Conservation (phyloP, 1,140 invertebrate species). For the Oryctes rhinoceros region DNA sequence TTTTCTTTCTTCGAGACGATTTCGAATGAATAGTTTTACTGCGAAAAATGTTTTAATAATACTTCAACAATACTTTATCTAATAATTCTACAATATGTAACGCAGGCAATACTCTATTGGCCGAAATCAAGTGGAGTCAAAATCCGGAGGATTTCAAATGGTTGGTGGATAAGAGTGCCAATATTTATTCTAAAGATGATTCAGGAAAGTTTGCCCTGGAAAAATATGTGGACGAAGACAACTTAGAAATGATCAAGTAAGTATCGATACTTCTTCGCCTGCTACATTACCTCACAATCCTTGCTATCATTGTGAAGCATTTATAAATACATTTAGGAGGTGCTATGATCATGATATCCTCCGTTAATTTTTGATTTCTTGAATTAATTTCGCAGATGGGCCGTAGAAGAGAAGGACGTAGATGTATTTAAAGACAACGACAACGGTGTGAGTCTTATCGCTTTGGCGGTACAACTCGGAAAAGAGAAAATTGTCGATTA, state of each 20-base stretch:
- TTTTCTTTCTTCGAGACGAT: too few species aligned
- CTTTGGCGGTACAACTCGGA: neutral
- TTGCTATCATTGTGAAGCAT: neutral
- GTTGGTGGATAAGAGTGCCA: neutral
- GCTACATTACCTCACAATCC: neutral
- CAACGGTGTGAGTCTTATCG: neutral
- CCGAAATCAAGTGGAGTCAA: neutral
- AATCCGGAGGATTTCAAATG: slow-evolving; percentile 27
- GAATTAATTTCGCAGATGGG: neutral
- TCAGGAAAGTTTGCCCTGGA: slow-evolving; percentile 1
- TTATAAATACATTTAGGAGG: too few species aligned
- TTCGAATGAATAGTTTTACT: too few species aligned
- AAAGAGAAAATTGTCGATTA: neutral
- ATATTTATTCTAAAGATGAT: neutral
- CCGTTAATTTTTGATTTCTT: neutral
- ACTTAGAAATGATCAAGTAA: neutral
- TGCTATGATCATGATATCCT: too few species aligned
- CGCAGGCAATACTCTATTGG: neutral
- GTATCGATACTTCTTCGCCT: neutral
- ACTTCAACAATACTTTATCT: neutral
- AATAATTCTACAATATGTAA: neutral
- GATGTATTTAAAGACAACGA: neutral
- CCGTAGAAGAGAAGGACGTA: neutral
- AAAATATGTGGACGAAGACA: neutral
- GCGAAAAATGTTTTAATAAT: too few species aligned